Base-by-base conservation (phyloP, 92 coral and sea anemone genomes). In the Zoanthus sansibaricus region DNA sequence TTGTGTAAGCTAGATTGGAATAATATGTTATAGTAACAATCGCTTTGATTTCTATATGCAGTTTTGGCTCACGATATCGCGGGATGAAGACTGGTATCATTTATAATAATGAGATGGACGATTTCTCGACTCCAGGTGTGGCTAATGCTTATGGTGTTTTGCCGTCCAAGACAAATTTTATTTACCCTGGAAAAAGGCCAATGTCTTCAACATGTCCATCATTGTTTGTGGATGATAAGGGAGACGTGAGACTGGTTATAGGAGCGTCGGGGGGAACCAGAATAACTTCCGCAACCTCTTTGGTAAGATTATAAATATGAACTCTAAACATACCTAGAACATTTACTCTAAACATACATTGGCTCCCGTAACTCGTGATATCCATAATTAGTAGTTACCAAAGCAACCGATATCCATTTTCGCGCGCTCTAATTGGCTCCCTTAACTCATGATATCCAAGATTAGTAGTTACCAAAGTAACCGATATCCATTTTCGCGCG, bases 181-280 rank as follows among this genome's bases (percentile, higher is more conserved):
- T 93, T 85, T 42, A 51, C 66, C 96, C 96, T 15, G 92, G 94
- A 70, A 93, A 91, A 79, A 88, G 96, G 13, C 96, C 96, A 3
- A 77, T 93, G 88, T 93, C 96, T 33, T 93, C 96, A 1, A 90
- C 91, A 49, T 83, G 93, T 49, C 96, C 93, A 6, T 59, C 88
- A 3, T 47, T 93, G 48, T 59, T 93, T 45, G 86, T 89, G 8
- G 90, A 90, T 25, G 61, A 74, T 9, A 90, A 89, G 16, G 94
- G 94, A 21, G 92, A 88, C 61, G 96, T 91, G 30, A 61, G 83
- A 75, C 68, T 93, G 55, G 91, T 67, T 1, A 84, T 89, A 75
- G 96, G 96, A 30, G 96, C 96, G 14, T 86, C 96, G 17, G 96
- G 96, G 49, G 96, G 96, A 49, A 88, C 91, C 12, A 91, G 83